Evolutionary conservation across 2,888 invertebrate genomes (phyloP), one percentile per base, ranked within the genome.

Genomic region (Lepetodrilus schrolli): DNA sequence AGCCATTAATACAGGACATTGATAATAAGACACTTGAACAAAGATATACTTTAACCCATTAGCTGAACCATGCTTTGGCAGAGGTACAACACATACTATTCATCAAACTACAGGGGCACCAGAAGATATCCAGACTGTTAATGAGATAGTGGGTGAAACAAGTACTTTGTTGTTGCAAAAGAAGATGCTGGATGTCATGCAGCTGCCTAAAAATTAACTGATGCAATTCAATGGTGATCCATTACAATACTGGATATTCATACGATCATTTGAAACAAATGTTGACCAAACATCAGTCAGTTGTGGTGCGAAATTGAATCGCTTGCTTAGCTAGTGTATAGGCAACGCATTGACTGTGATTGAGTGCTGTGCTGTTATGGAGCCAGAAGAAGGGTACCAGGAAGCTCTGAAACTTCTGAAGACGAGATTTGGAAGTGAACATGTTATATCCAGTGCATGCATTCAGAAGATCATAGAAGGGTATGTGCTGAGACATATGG

Each of bases 261-360:
- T 51, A 5, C 21, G 51, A 23, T 51, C 51, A 21, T 51, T 51
- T 23, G 51, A 51, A 23, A 51, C 51, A 7, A 20, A 51, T 23
- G 51, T 51, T 17, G 50, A 10, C 21, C 26, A 21, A 10, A 51
- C 30, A 30, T 51, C 51, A 26, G 51, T 51, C n/a, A 51, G 30
- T 7, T 26, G 51, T 51, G 51, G 51, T 26, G 51, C 51, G 7
- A 51, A 26, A 23, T n/a, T 51, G 13, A 51, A 51, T 51, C 51
- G 30, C 23, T 26, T 51, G 3, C 26, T 51, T 23, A 51, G n/a
- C 30, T 23, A 13, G 4, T 51, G 51, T 51, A 23, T 8, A 51
- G 51, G 30, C 51, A 51, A 23, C 26, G 51, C 51, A 23, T 51
- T 51, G 51, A 26, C 51, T 13, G 51, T 51, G n/a, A 23, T 51